Evolutionary conservation across 2,113 vertebrate genomes (phyloP).

Genomic region (Oreochromis spilurus): DNA sequence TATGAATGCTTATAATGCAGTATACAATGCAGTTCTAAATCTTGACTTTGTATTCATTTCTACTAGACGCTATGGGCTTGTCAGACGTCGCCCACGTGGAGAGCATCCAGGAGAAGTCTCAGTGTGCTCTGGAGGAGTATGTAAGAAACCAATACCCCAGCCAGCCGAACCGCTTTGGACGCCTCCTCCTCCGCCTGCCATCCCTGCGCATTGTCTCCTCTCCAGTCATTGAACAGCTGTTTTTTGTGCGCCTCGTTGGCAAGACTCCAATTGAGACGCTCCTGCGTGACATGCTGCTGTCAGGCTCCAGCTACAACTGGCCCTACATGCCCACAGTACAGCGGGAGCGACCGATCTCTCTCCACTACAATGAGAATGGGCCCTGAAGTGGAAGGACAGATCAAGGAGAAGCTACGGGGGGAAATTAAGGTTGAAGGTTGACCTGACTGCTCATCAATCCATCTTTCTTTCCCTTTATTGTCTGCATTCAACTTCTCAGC

Average conservation of each 20-base stretch:
- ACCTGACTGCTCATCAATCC: not conserved
- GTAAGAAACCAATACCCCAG: constrained; percentile 82
- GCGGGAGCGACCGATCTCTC: constrained; percentile 74
- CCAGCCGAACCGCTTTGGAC: constrained; percentile 82
- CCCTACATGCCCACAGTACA: constrained; percentile 81
- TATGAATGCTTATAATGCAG: not conserved
- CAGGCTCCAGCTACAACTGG: constrained; percentile 84
- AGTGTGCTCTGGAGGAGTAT: constrained; percentile 85
- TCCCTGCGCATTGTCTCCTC: constrained; percentile 83
- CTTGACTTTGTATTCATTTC: not conserved
- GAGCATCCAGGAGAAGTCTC: constrained; percentile 84
- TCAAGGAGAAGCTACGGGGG: not conserved
- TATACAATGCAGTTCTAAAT: not conserved
- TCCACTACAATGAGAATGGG: constrained; percentile 79
- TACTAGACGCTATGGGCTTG: constrained; percentile 79
- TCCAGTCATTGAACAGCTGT: constrained; percentile 84
- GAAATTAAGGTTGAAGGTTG: not conserved
- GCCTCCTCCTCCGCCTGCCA: constrained; percentile 82
- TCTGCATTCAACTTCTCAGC: constrained; percentile 5
- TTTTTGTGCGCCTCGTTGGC: constrained; percentile 84
- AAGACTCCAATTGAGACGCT: constrained; percentile 88
- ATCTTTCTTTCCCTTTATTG: not conserved
- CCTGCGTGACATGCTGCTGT: constrained; percentile 84
- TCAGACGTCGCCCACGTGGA: constrained; percentile 82
- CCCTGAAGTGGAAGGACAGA: constrained; percentile 52